phyloP scores from a whole-genome alignment of 2,888 invertebrate species.

The Lagria hirta region DNA sequence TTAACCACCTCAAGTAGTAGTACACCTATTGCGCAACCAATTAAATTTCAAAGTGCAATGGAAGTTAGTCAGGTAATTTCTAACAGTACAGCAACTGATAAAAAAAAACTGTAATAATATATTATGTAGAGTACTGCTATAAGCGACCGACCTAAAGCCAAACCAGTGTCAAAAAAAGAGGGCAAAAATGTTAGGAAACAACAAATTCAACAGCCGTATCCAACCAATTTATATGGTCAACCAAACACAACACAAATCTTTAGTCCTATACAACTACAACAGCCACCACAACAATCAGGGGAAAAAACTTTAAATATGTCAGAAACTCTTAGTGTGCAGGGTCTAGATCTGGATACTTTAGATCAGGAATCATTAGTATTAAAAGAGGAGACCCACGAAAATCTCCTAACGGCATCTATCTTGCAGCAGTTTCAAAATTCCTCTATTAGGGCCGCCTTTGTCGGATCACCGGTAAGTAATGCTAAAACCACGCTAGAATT shows the following conservation, averaged over 20 bases:
- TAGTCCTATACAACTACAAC: slow-evolving; percentile 57
- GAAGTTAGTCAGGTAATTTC: slow-evolving; percentile 60
- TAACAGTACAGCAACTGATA: too few species aligned
- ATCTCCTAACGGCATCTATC: slow-evolving; percentile 49
- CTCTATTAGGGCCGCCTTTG: slow-evolving; percentile 46
- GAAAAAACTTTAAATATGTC: slow-evolving; percentile 39
- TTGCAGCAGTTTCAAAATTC: slow-evolving; percentile 51
- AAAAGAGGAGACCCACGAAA: slow-evolving; percentile 49
- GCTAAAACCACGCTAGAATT: too few species aligned
- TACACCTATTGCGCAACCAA: slow-evolving; percentile 37
- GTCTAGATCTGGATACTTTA: slow-evolving; percentile 46
- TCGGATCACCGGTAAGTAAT: slow-evolving; percentile 46
- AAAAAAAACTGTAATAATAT: too few species aligned
- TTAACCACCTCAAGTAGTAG: slow-evolving; percentile 49
- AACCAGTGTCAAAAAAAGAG: slow-evolving; percentile 78
- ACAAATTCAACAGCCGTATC: slow-evolving; percentile 51
- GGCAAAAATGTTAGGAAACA: slow-evolving; percentile 71
- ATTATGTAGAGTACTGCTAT: slow-evolving; percentile 67
- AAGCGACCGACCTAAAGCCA: slow-evolving; percentile 82
- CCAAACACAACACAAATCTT: slow-evolving; percentile 58
- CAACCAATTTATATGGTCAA: slow-evolving; percentile 53
- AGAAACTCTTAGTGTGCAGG: slow-evolving; percentile 46
- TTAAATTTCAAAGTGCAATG: slow-evolving; percentile 54
- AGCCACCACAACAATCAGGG: slow-evolving; percentile 40
- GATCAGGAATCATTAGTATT: slow-evolving; percentile 44